Evolutionary conservation across 1,140 invertebrate genomes (phyloP).

Genomic region (Calephelis nemesis): DNA sequence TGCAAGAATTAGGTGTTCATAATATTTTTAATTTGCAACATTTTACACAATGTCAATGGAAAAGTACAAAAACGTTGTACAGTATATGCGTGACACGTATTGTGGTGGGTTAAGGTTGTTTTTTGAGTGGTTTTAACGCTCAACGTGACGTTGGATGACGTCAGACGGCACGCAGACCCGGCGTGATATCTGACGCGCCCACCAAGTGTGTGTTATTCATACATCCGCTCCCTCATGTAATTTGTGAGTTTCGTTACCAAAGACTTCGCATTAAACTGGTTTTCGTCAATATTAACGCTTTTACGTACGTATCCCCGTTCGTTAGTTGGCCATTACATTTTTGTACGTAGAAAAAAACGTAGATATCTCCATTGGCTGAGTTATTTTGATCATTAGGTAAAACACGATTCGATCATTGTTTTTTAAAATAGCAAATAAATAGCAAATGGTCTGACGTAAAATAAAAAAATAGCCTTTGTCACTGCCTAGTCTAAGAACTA

Average conservation of each 20-base stretch:
- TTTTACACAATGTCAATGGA: constrained; percentile 58
- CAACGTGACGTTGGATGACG: constrained; percentile 46
- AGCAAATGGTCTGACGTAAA: too few species aligned
- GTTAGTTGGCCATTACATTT: too few species aligned
- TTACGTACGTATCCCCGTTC: background rate
- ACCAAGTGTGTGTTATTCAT: constrained; percentile 33
- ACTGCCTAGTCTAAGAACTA: too few species aligned
- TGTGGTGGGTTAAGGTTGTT: constrained; percentile 28
- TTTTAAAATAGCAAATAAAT: too few species aligned
- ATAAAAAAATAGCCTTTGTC: too few species aligned
- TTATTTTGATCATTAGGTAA: too few species aligned
- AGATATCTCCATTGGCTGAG: too few species aligned
- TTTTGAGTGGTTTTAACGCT: constrained; percentile 30
- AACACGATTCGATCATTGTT: too few species aligned
- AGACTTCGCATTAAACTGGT: constrained; percentile 1
- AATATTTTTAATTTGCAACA: background rate
- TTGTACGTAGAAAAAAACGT: too few species aligned
- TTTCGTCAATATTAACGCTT: constrained; percentile 1
- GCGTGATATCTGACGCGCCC: constrained; percentile 43
- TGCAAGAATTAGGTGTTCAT: background rate
- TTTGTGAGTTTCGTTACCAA: constrained; percentile 24
- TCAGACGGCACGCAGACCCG: constrained; percentile 33
- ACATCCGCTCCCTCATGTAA: constrained; percentile 40
- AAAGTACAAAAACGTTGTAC: constrained; percentile 54
- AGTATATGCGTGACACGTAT: constrained; percentile 35